A percentile compares a stretch with the other conserved stretches of the same genome.
phyloP scores from a whole-genome alignment of 2,888 invertebrate species.

The Leptinotarsa rubiginosa region DNA sequence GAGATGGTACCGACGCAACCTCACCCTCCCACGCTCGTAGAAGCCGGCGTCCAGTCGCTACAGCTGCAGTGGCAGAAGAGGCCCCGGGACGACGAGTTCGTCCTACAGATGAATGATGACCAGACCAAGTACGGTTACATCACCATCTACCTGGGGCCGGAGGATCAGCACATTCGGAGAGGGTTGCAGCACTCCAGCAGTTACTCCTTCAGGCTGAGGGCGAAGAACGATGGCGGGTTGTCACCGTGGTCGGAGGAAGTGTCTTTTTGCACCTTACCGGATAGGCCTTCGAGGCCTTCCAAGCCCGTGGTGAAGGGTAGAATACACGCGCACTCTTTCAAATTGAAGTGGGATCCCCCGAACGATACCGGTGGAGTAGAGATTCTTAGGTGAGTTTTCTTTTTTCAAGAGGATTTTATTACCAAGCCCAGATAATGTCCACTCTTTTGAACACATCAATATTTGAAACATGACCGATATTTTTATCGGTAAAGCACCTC shows the following conservation, averaged over 20 bases:
- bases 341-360: constrained; percentile 86
- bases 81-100: constrained; percentile 83
- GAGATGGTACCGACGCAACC: constrained; percentile 86
- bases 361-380: constrained; percentile 80
- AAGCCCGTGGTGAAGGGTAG: constrained; percentile 85
- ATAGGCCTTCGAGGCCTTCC: constrained; percentile 81
- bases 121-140: constrained; percentile 65
- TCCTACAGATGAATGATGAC: constrained; percentile 80
- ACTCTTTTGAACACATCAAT: too few relatives aligned
- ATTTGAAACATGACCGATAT: too few relatives aligned
- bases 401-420: too few relatives aligned
- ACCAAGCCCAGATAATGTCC: too few relatives aligned
- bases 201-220: constrained; percentile 70
- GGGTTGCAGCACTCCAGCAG: constrained; percentile 29
- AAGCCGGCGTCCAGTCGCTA: constrained; percentile 74
- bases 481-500: too few relatives aligned
- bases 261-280: constrained; percentile 80
- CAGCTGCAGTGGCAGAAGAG: constrained; percentile 81
- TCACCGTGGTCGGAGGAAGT: constrained; percentile 88
- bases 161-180: constrained; percentile 56
- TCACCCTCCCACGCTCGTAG: constrained; percentile 77
- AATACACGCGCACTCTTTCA: constrained; percentile 83
- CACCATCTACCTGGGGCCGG: constrained; percentile 81
- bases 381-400: constrained; percentile 68
- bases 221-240: constrained; percentile 85